A percentile compares a stretch with the other conserved stretches of the same genome.
phyloP scores from a whole-genome alignment of 2,797 vertebrate genomes.

The Vireo griseus region DNA sequence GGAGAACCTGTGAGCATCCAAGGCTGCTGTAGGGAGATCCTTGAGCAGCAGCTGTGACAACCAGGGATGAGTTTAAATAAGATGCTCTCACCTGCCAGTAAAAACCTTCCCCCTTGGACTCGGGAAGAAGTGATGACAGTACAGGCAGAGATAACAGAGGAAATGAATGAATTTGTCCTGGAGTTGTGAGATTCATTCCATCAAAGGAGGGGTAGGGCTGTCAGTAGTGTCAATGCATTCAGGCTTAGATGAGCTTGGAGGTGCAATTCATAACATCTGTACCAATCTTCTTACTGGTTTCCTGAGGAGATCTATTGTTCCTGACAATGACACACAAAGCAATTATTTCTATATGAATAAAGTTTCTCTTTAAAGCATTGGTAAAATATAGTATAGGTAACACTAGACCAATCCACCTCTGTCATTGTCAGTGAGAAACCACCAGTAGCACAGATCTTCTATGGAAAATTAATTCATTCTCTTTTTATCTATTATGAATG shows the following conservation, averaged over 20 bases:
- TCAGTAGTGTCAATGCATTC: neutral
- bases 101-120: neutral
- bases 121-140: neutral
- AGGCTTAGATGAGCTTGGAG: neutral
- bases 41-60: neutral
- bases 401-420: neutral
- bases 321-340: neutral
- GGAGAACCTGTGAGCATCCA: neutral
- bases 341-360: neutral
- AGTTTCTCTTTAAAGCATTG: neutral
- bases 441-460: neutral
- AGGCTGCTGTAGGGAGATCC: neutral
- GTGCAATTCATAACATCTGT: neutral
- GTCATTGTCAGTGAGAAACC: neutral
- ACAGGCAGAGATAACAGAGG: neutral
- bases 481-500: neutral
- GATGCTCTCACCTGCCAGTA: neutral
- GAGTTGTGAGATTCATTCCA: neutral
- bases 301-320: neutral
- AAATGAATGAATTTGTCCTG: conserved; percentile 1
- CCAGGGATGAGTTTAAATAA: conserved; percentile 4
- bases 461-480: neutral
- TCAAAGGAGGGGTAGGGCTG: neutral
- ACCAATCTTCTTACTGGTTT: neutral
- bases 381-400: neutral